These are phyloP conservation scores for Ictalurus punctatus DNA, from an alignment of 2,113 vertebrate genomes.

Conservation along the genomic window DNA sequence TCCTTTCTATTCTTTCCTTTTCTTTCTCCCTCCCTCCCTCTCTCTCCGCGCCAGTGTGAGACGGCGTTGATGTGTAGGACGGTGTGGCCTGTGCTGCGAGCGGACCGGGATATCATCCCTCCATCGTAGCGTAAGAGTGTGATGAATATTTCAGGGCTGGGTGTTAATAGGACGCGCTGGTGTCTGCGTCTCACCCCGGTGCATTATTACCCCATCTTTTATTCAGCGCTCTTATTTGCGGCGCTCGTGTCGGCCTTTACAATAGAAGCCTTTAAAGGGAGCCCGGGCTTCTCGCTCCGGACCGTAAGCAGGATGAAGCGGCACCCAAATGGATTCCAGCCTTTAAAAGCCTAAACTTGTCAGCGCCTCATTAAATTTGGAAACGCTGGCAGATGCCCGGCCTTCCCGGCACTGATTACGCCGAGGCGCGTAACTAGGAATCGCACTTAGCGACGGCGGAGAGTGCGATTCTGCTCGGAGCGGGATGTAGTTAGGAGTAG, in stretches of 20 bases:
- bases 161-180: slow-evolving; percentile 43
- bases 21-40: neutral
- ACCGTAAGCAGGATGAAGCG: neutral
- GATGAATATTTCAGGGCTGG: slow-evolving; percentile 54
- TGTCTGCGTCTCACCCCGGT: slow-evolving; percentile 20
- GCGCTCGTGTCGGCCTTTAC: slow-evolving; percentile 29
- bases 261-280: slow-evolving; percentile 36
- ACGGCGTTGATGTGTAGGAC: too few species aligned
- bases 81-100: slow-evolving; percentile 24
- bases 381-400: slow-evolving; percentile 49
- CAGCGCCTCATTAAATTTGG: slow-evolving; percentile 59
- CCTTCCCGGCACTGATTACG: slow-evolving; percentile 39
- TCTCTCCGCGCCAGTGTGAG: neutral
- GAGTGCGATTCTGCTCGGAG: slow-evolving; percentile 1
- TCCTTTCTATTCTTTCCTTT: neutral
- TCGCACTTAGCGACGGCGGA: slow-evolving; percentile 47
- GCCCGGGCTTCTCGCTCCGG: neutral
- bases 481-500: neutral
- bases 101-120: slow-evolving; percentile 23
- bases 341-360: slow-evolving; percentile 58
- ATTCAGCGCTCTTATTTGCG: slow-evolving; percentile 50
- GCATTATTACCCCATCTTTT: slow-evolving; percentile 52
- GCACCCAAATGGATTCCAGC: slow-evolving; percentile 25
- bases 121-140: neutral
- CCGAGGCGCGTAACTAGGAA: slow-evolving; percentile 47